Evolutionary conservation across 2,113 vertebrate genomes (phyloP).

Genomic region (Sciurus niger): DNA sequence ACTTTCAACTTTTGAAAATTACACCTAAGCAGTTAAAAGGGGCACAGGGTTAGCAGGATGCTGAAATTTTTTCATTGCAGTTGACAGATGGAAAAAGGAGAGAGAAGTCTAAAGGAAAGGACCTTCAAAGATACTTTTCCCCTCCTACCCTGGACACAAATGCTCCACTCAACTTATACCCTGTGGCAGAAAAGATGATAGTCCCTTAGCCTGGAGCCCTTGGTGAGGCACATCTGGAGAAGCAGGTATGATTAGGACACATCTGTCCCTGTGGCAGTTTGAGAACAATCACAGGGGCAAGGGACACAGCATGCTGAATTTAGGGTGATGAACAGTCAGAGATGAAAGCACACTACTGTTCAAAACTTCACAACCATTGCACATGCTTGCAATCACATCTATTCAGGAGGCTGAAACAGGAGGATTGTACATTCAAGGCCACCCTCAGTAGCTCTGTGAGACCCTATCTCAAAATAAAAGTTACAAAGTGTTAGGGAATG

Average conservation of each 20-base stretch:
- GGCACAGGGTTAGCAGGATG: background rate
- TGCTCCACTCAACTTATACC: background rate
- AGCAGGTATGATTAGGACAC: background rate
- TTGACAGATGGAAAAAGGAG: background rate
- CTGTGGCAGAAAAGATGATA: background rate
- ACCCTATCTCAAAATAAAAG: too few relatives aligned
- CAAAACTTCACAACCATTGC: background rate
- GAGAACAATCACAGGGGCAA: background rate
- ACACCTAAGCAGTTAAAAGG: background rate
- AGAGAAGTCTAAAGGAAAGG: background rate
- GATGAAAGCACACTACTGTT: background rate
- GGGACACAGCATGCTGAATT: background rate
- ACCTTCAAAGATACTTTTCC: background rate
- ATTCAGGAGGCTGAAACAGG: background rate
- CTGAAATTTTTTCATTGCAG: background rate
- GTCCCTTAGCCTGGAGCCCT: background rate
- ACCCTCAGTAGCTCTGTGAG: too few relatives aligned
- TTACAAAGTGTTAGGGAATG: too few relatives aligned
- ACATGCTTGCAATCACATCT: too few relatives aligned
- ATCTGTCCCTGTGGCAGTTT: background rate
- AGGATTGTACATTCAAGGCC: too few relatives aligned
- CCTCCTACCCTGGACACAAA: background rate
- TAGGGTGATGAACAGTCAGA: background rate
- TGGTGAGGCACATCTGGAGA: background rate
- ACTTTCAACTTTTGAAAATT: constrained; percentile 27